Evolutionary conservation across 2,888 invertebrate species (phyloP).

Genomic region (Spilosoma lubricipeda): DNA sequence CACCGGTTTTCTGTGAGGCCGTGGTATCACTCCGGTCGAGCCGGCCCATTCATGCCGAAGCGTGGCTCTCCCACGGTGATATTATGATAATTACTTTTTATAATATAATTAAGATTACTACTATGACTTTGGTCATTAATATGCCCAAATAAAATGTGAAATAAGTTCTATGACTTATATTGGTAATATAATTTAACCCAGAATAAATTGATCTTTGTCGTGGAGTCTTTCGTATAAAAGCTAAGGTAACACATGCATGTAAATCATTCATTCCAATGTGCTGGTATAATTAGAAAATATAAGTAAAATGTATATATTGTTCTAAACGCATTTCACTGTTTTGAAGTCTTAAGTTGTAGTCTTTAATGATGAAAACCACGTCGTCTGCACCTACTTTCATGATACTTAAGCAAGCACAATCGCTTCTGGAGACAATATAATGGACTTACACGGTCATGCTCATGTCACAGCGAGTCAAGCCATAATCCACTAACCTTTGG

Average conservation of each 20-base stretch:
- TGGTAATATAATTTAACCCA: background rate
- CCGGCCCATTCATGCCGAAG: too few species aligned
- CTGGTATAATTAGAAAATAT: background rate
- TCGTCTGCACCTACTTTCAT: background rate
- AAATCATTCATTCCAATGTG: background rate
- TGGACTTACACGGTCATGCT: conserved; percentile 38
- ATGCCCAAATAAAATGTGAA: too few species aligned
- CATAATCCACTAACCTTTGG: conserved; percentile 47
- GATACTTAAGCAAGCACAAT: conserved; percentile 28
- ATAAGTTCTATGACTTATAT: too few species aligned
- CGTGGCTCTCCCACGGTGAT: too few species aligned
- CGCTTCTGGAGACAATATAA: conserved; percentile 48
- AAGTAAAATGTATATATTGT: background rate
- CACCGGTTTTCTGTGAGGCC: too few species aligned
- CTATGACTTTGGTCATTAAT: too few species aligned
- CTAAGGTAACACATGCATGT: too few species aligned
- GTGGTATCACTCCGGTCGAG: too few species aligned
- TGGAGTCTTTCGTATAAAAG: too few species aligned
- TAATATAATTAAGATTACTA: too few species aligned
- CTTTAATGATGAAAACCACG: background rate
- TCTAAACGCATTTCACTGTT: too few species aligned
- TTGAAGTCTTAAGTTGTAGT: background rate
- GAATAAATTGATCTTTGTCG: background rate
- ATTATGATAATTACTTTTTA: too few species aligned
- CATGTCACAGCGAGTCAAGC: conserved; percentile 41